These are phyloP conservation scores for Aphis craccivora DNA, from an alignment of 1,140 invertebrate genomes.

Conservation along the genomic window DNA sequence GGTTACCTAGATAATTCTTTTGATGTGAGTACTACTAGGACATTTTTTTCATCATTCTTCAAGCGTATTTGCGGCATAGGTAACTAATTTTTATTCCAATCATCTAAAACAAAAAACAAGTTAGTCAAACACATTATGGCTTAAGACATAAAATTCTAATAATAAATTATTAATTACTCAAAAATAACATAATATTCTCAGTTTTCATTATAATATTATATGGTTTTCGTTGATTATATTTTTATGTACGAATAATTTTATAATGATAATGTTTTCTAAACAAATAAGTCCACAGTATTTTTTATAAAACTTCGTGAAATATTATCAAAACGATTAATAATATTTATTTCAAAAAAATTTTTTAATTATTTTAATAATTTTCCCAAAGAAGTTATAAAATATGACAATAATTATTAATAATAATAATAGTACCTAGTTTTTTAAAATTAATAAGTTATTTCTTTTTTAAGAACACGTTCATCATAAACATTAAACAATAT, in stretches of 20 bases:
- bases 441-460: not conserved
- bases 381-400: not conserved
- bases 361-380: not conserved
- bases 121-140: not conserved
- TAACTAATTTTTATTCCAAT: not conserved
- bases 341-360: not conserved
- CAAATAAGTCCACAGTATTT: not conserved
- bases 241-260: not conserved
- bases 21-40: not conserved
- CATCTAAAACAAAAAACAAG: not conserved
- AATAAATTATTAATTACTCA: not conserved
- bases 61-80: not conserved
- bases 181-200: not conserved
- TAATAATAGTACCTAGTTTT: not conserved
- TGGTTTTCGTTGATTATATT: not conserved
- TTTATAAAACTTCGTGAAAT: not conserved
- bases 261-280: not conserved
- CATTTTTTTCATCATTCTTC: not conserved
- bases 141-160: not conserved
- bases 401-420: not conserved
- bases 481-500: too few species aligned
- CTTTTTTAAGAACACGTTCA: not conserved
- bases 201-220: not conserved
- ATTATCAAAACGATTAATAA: not conserved
- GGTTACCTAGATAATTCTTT: not conserved